Evolutionary conservation across 2,797 vertebrate species (phyloP), one percentile per base, ranked within the genome.

Genomic region (Scyliorhinus canicula): DNA sequence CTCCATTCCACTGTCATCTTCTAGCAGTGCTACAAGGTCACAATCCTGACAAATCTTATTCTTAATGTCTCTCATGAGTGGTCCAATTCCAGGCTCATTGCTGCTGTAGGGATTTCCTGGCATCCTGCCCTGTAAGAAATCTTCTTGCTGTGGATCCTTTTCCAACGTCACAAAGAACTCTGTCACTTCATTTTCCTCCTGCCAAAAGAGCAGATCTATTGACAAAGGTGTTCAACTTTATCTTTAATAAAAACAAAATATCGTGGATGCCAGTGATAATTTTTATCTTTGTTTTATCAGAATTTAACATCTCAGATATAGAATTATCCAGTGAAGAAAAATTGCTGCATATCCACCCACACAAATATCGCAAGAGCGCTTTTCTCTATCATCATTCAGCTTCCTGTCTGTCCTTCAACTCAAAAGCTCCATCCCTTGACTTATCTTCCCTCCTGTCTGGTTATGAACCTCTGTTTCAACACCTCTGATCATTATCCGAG

Each of bases 31-130:
- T 95, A 99, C 99, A 96, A 99, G 97, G 97, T 99, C 99, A n/a
- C 99, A 99, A 96, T 99, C 99, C 96, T 99, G 99, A 95, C 99
- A 99, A 97, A 99, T 99, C 96, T 99, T 99, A 97, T 99, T 99
- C 97, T 99, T 99, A 96, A 99, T 99, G 97, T 99, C 99, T 95
- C 99, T 98, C 99, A 99, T 99, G 1, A 99, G 98, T 0, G 99
- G 99, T 67, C 99, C 98, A 0, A 99, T 99, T 96, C 99, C 99
- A 0, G 99, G 99, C 96, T 99, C 99, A 0, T 98, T 99, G 96
- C 99, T 99, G 97, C 99, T 99, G 96, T 99, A 99, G 0, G 99
- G 99, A 96, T 99, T 99, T 93, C 99, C 99, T 2, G 99, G 99
- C 99, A 99, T 99, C 95, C 99, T 98, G 95, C 99, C 99, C 96